phyloP scores from a whole-genome alignment of 1,140 invertebrate genomes.

The Phymorhynchus buccinoides region DNA sequence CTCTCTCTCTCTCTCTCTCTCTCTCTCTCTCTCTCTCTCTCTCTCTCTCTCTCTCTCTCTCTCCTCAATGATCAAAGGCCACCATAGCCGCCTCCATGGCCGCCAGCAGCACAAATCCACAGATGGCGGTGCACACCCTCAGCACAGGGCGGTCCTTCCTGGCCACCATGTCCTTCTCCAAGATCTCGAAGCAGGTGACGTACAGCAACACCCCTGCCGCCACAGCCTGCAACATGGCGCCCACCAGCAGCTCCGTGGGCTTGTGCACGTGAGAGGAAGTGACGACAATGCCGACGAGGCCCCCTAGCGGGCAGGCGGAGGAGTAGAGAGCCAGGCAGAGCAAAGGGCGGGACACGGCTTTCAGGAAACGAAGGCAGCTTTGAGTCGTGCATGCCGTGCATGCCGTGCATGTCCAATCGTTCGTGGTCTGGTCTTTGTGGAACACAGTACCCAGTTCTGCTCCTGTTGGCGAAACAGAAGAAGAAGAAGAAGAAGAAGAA shows the following conservation, averaged over 20 bases:
- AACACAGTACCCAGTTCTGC: not conserved
- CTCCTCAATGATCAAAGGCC: too few relatives aligned
- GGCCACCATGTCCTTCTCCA: constrained; percentile 76
- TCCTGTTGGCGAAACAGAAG: not conserved
- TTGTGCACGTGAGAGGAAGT: constrained; percentile 55
- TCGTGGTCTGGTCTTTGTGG: constrained; percentile 72
- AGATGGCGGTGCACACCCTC: not conserved
- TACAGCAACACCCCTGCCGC: constrained; percentile 92
- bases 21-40: too few relatives aligned
- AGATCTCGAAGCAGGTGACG: constrained; percentile 91
- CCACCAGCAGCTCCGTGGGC: constrained; percentile 62
- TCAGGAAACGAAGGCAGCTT: constrained; percentile 78
- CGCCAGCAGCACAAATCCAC: not conserved
- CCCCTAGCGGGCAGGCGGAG: constrained; percentile 78
- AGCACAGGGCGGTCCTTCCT: not conserved
- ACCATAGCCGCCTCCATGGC: not conserved
- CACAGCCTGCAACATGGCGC: constrained; percentile 77
- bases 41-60: too few relatives aligned
- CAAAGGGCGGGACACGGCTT: constrained; percentile 69
- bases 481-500: not conserved
- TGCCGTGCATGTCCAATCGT: constrained; percentile 85
- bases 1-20: too few relatives aligned
- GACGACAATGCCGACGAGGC: constrained; percentile 77
- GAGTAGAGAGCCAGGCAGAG: constrained; percentile 75
- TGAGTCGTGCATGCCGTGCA: constrained; percentile 83